Evolutionary conservation across 2,113 vertebrate species (phyloP), one percentile per base, ranked within the genome.

Genomic region (Siniperca chuatsi): DNA sequence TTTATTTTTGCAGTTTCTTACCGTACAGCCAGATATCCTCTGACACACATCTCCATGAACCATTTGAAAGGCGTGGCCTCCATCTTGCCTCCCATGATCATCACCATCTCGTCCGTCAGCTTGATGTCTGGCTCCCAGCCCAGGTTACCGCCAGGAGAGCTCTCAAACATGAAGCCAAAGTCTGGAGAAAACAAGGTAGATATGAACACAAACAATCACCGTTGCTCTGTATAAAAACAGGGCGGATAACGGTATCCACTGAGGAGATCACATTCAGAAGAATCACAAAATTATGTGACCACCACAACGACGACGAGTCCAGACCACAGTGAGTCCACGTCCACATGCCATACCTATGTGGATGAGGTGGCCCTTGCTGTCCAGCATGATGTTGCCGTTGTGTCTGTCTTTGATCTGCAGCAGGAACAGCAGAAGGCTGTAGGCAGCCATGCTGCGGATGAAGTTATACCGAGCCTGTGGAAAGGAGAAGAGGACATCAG

Each of bases 121-220:
- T 99, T 99, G 94, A 99, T 99, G 94, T 99, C 98, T 0, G 98
- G 98, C 86, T 99, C 98, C 98, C 98, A 99, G 90, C 98, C 98
- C 68, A 99, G 96, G 92, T 99, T 99, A 12, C 98, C 98, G 0
- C 98, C 98, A 0, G 98, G 98, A 4, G 98, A 99, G 90, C 98
- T 99, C 93, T 99, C 98, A 78, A 99, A 99, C 98, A 99, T 99
- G 96, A 99, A 99, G 92, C 98, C 98, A n/a, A 99, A 99, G 95
- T 99, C 98, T 99, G 95, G 9, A 74, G 85, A 23, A 75, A 77
- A 61, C 20, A 44, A 46, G 20, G 18, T 2, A 7, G 20, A 60
- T n/a, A 4, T 1, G 46, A 62, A 12, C 29, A 65, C 20, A 50
- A 12, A 12, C 61, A 35, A 2, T n/a, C n/a, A 18, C 7, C 50